Evolutionary conservation across 2,113 vertebrate species (phyloP).

Genomic region (Anguilla rostrata): DNA sequence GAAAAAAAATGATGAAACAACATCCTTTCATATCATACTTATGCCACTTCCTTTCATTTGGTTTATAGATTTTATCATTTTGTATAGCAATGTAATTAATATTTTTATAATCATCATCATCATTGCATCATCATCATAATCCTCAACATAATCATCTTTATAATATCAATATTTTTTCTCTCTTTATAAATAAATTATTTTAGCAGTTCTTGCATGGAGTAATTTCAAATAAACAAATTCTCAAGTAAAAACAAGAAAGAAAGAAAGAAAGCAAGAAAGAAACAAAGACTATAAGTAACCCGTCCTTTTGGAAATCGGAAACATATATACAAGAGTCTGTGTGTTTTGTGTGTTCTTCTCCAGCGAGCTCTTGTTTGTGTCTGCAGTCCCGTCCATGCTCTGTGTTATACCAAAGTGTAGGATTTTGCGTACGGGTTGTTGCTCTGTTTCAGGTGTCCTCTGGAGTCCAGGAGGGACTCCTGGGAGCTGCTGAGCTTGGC

Average conservation of each 20-base stretch:
- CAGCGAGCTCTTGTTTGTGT: slow-evolving; percentile 2
- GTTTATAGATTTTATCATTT: slow-evolving; percentile 58
- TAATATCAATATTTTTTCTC: slow-evolving; percentile 60
- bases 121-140: not conserved
- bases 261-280: slow-evolving; percentile 60
- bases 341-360: not conserved
- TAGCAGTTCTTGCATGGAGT: slow-evolving; percentile 82
- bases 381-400: slow-evolving; percentile 64
- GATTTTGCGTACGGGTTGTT: slow-evolving; percentile 99
- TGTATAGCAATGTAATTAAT: slow-evolving; percentile 36
- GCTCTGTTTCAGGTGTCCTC: slow-evolving; percentile 96
- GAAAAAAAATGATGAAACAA: slow-evolving; percentile 63
- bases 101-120: not conserved
- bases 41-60: not conserved
- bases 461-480: slow-evolving; percentile 96
- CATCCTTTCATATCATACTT: slow-evolving; percentile 72
- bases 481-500: slow-evolving; percentile 99
- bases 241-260: slow-evolving; percentile 59
- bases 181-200: slow-evolving; percentile 77
- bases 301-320: slow-evolving; percentile 13
- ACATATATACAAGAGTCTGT: slow-evolving; percentile 24
- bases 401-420: slow-evolving; percentile 98
- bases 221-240: slow-evolving; percentile 84
- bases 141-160: not conserved
- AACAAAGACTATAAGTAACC: slow-evolving; percentile 9